phyloP scores from a whole-genome alignment of 1,140 invertebrate genomes.

The Neotoxoptera formosana region DNA sequence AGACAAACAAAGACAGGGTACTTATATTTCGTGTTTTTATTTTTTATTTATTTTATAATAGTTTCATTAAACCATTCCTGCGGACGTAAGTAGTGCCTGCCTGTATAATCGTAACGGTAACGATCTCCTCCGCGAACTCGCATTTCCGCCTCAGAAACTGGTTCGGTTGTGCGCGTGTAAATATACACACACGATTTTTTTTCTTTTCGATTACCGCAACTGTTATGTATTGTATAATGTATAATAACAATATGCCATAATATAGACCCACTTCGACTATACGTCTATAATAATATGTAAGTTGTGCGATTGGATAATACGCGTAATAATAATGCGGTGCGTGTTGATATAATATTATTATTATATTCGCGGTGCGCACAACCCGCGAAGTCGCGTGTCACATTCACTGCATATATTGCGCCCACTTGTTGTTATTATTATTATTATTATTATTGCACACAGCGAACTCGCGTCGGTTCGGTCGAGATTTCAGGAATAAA shows the following conservation, averaged over 20 bases:
- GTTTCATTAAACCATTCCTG: neutral
- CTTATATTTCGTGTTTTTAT: neutral
- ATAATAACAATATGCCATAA: neutral
- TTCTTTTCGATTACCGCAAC: neutral
- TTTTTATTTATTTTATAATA: neutral
- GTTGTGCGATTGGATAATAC: slow-evolving; percentile 15
- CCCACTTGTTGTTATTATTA: neutral
- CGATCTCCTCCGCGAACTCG: neutral
- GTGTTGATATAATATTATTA: neutral
- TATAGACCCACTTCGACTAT: too few relatives aligned
- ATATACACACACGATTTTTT: neutral
- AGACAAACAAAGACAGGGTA: neutral
- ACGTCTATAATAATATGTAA: too few relatives aligned
- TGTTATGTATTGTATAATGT: neutral
- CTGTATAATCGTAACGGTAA: neutral
- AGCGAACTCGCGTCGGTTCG: neutral
- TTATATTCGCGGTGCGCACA: neutral
- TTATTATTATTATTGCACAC: too few relatives aligned
- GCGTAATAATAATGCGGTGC: neutral
- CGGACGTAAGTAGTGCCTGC: neutral
- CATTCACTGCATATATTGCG: neutral
- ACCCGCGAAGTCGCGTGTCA: neutral
- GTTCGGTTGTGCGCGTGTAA: neutral
- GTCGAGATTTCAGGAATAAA: neutral
- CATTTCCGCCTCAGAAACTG: neutral